Evolutionary conservation across 1,140 invertebrate species (phyloP), one percentile per base, ranked within the genome.

Genomic region (Mactra quadrangularis): DNA sequence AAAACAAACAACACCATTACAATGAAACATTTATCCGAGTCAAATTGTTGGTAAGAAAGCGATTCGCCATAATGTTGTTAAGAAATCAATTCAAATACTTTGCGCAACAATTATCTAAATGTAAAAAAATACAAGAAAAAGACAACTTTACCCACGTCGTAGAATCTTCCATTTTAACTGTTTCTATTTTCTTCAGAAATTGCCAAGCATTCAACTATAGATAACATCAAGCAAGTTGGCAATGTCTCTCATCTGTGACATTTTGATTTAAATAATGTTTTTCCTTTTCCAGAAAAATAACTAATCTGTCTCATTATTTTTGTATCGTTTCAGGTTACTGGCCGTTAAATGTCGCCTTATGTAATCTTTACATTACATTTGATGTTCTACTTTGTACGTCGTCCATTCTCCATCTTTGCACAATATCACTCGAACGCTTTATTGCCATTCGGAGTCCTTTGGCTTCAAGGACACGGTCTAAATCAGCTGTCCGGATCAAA

Each of bases 341-440:
- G 98, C 96, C 97, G 31, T 96, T 98, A 85, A 96, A 96, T 3
- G 94, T 96, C 66, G 95, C 95, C 22, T 96, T 97, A 95, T 99
- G 98, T 93, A 97, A 97, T 92, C 95, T 98, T 17, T 99, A 98
- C 94, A 96, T 97, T 66, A 98, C 97, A 3, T 97, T 97, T 83
- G 98, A 99, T 92, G 97, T 99, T 27, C 94, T 98, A 35, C 96
- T 97, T 57, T 99, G 98, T 89, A 97, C 97, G 0, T 96, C 97
- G 3, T 97, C 96, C 86, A 99, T 99, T 90, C 96, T 98, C 66
- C 92, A 93, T 85, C 89, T 93, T 84, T 91, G 92, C 74, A 90
- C 89, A n/a, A 93, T 93, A 68, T 91, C 90, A 0, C 79, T 92
- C 19, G 91, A 93, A 79, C 88, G 91, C 57, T 99, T 98, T 92